Percentiles rank a stretch among this genome's conserved stretches.
Evolutionary conservation across 30 jellyfish, hydroid and myxozoan species (phyloP).

Genomic region (Mastigias papua): DNA sequence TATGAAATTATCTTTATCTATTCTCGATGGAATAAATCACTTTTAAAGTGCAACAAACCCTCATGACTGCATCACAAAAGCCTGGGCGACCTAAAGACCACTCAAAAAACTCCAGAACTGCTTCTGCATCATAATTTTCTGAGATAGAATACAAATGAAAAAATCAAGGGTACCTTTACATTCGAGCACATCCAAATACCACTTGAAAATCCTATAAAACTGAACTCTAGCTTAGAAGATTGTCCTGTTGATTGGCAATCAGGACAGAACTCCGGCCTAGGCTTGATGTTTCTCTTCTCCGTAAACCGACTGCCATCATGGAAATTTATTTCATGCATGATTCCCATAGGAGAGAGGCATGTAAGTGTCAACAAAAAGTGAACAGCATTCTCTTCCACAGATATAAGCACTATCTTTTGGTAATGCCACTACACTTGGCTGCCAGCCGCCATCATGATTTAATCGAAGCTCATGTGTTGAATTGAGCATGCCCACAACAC

Average conservation of each 20-base stretch:
- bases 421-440: neutral
- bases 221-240: slow-evolving; percentile 20
- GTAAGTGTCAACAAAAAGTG: neutral
- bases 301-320: neutral
- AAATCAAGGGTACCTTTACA: slow-evolving; percentile 12
- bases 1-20: neutral
- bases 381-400: neutral
- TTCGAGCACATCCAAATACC: slow-evolving; percentile 71
- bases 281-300: neutral
- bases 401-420: neutral
- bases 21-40: neutral
- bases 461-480: neutral
- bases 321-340: neutral
- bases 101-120: neutral
- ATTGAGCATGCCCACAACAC: slow-evolving; percentile 15
- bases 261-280: slow-evolving; percentile 10
- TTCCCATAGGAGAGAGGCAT: neutral
- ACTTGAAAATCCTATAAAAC: slow-evolving; percentile 12
- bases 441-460: neutral
- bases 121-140: neutral
- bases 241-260: slow-evolving; percentile 18
- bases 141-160: neutral
- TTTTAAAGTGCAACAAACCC: neutral
- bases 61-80: neutral
- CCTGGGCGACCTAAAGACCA: neutral